phyloP scores from a whole-genome alignment of 1,140 invertebrate genomes.

The Heliconius eleuchia region DNA sequence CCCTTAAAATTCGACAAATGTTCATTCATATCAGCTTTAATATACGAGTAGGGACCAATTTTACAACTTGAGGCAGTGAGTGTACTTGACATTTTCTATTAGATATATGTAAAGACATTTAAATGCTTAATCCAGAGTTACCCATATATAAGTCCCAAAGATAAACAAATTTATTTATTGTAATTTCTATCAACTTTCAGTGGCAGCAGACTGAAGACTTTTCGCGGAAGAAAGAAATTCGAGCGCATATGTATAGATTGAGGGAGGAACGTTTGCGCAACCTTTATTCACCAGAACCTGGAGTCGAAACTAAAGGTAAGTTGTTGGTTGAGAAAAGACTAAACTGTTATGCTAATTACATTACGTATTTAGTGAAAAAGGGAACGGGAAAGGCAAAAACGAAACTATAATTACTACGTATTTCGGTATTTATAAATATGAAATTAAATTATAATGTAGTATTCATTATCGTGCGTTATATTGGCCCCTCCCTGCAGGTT shows the following conservation, averaged over 20 bases:
- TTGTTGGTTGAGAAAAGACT: background rate
- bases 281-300: constrained; percentile 83
- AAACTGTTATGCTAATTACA: no score
- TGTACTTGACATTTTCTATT: no score
- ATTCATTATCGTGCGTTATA: constrained; percentile 44
- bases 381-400: background rate
- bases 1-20: no score
- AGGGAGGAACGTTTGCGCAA: constrained; percentile 88
- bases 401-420: background rate
- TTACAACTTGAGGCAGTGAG: no score
- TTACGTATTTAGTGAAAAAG: background rate
- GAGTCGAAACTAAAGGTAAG: constrained; percentile 62
- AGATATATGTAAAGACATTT: no score
- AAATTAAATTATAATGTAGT: background rate
- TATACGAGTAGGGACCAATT: no score
- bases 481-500: constrained; percentile 63
- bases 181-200: constrained; percentile 75
- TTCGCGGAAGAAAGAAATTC: constrained; percentile 91
- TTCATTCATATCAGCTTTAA: no score
- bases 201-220: constrained; percentile 93
- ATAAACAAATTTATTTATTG: background rate
- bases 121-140: no score
- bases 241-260: constrained; percentile 90
- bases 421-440: background rate
- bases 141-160: no score